Conservation (phyloP, 2,888 invertebrate genomes). For the Rutpela maculata region DNA sequence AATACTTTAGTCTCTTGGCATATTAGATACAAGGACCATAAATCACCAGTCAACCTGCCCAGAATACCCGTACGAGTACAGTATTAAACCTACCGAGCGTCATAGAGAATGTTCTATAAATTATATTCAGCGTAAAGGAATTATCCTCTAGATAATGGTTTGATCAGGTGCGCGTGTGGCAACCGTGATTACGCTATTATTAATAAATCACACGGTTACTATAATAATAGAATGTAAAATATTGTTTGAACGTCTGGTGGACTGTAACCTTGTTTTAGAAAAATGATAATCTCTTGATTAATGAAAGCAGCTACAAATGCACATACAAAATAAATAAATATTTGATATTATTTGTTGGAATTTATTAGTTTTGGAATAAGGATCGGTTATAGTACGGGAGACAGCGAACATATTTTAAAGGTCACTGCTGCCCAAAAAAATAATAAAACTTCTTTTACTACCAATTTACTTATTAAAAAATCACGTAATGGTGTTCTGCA, state of each 20-base stretch:
- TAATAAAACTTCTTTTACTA: too few relatives aligned
- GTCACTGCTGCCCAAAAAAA: too few relatives aligned
- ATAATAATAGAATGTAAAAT: constrained; percentile 51
- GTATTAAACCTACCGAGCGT: constrained; percentile 49
- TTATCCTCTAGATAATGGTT: constrained; percentile 54
- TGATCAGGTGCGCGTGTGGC: constrained; percentile 52
- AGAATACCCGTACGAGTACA: constrained; percentile 41
- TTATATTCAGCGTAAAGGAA: constrained; percentile 53
- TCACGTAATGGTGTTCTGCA: too few relatives aligned
- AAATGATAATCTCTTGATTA: constrained; percentile 54
- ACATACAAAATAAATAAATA: not conserved
- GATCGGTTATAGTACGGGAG: not conserved
- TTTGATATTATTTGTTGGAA: not conserved
- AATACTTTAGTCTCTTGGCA: constrained; percentile 48
- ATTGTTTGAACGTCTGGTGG: constrained; percentile 48
- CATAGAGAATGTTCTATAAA: constrained; percentile 51
- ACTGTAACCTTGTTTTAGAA: constrained; percentile 47
- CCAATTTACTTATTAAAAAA: too few relatives aligned
- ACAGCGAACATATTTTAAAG: too few relatives aligned
- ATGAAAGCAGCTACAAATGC: constrained; percentile 34
- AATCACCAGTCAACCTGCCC: constrained; percentile 46
- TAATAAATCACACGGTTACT: constrained; percentile 51
- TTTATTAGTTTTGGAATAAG: constrained; percentile 12
- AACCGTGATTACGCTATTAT: constrained; percentile 50
- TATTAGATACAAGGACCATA: constrained; percentile 51